These are phyloP conservation scores for Aleadryas rufinucha DNA, from an alignment of 2,113 vertebrate genomes.

Conservation along the genomic window DNA sequence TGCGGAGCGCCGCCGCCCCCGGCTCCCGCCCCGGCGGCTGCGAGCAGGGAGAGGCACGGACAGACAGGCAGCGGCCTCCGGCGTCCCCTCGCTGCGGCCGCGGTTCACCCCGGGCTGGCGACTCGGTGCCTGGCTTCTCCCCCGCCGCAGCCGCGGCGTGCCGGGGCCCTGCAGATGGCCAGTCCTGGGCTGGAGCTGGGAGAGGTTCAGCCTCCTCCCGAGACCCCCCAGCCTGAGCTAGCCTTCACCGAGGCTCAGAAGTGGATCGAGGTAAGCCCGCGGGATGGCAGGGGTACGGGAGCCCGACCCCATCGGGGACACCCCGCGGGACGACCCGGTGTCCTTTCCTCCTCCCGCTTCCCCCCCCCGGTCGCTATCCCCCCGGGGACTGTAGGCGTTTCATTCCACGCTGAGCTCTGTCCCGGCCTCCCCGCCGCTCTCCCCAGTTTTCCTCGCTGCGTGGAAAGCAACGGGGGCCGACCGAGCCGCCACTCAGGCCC, in stretches of 20 bases:
- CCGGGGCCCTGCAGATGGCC: slow-evolving; percentile 79
- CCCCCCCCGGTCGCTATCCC: neutral
- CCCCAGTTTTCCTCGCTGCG: neutral
- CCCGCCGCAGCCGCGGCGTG: slow-evolving; percentile 39
- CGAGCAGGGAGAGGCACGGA: neutral
- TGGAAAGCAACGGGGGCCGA: neutral
- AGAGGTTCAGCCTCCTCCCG: slow-evolving; percentile 71
- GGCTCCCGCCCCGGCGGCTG: neutral
- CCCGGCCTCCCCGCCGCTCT: neutral
- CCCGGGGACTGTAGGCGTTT: neutral
- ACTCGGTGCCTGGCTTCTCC: slow-evolving; percentile 11
- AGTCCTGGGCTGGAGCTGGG: slow-evolving; percentile 75
- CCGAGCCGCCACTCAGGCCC: neutral
- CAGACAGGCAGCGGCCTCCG: neutral
- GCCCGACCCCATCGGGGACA: neutral
- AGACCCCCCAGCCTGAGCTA: slow-evolving; percentile 75
- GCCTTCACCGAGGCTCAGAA: slow-evolving; percentile 88
- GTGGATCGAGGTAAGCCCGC: slow-evolving; percentile 89
- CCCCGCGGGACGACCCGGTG: neutral
- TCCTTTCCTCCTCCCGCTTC: neutral
- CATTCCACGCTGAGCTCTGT: neutral
- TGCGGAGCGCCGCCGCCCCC: neutral
- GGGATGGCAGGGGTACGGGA: neutral
- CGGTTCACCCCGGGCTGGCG: neutral
- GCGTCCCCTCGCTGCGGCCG: neutral